Base-by-base conservation (phyloP, 2,113 vertebrate species). In the Dipodomys merriami region DNA sequence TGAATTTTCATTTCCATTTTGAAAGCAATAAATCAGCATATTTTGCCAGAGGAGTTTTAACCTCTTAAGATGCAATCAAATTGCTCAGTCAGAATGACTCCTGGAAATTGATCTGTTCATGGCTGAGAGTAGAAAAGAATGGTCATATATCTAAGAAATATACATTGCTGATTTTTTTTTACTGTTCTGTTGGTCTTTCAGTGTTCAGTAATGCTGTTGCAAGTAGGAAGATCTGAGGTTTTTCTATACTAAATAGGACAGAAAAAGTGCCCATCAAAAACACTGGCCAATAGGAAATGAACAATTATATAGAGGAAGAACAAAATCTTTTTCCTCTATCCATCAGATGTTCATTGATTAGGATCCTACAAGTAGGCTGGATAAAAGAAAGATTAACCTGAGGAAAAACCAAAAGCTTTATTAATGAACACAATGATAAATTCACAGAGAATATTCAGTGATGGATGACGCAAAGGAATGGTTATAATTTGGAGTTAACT, bases 1-100 rank as follows among this genome's bases (percentile, higher is more conserved):
- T 94, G 73, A 95, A 78, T 86, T 96, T 97, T 91, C 84, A 97
- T 96, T 96, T 96, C 94, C 94, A 96, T 95, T 96, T 94, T 94
- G 85, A 95, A 95, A 95, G 91, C 93, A 96, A 96, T 96, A 97
- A 94, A 96, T 97, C 96, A 97, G 93, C 93, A 85, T 94, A 94
- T 92, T 71, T 96, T 92, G 89, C 96, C 84, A 57, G 91, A 87
- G 84, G 96, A 95, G 86, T 96, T 96, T 96, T 96, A 97, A 96
- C 95, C 96, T 97, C 95, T 91, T 91, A 95, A 89, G 69, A 97
- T 90, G 94, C 83, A 96, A 95, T 96, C 95, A 96, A 91, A 95
- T 87, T 74, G 72, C 77, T 93, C 96, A 92, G 87, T 94, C 91
- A 81, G 77, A 94, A 90, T 92, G 96, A 96, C 94, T 96, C 92